Evolutionary conservation across 1,140 invertebrate species (phyloP).

Genomic region (Caenorhabditis briggsae): DNA sequence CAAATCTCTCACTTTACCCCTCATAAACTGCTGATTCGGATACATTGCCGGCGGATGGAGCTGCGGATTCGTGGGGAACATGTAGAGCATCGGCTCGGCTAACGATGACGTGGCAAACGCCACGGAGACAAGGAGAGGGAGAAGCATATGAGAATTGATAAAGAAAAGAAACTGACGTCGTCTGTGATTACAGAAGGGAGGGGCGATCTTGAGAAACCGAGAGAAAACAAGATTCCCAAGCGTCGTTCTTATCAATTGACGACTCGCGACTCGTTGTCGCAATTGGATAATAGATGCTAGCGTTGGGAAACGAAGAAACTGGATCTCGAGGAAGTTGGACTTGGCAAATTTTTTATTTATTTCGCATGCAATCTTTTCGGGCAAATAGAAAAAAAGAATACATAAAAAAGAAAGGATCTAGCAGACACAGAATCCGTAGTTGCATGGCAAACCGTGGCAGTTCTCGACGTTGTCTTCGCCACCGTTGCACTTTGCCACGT

Average conservation of each 20-base stretch:
- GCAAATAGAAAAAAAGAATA: neutral
- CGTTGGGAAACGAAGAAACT: neutral
- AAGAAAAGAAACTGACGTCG: no score
- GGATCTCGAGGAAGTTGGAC: no score
- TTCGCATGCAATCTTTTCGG: neutral
- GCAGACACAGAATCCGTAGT: conserved; percentile 48
- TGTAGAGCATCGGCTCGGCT: conserved; percentile 34
- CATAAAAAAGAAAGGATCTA: neutral
- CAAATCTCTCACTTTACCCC: conserved; percentile 36
- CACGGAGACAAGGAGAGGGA: neutral
- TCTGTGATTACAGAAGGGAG: neutral
- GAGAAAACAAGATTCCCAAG: no score
- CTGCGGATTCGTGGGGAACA: conserved; percentile 41
- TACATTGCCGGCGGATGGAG: conserved; percentile 15
- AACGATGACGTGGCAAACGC: neutral
- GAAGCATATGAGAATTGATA: neutral
- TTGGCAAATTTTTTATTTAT: no score
- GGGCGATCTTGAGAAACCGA: no score
- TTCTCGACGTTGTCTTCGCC: conserved; percentile 35
- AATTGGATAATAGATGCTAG: neutral
- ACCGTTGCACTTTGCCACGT: conserved; percentile 27
- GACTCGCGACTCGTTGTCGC: no score
- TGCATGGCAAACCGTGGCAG: conserved; percentile 35
- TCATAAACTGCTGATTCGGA: conserved; percentile 42
- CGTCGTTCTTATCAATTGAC: no score